Conservation (phyloP, 2,888 invertebrate genomes). For the Dexiosoma caninum region DNA sequence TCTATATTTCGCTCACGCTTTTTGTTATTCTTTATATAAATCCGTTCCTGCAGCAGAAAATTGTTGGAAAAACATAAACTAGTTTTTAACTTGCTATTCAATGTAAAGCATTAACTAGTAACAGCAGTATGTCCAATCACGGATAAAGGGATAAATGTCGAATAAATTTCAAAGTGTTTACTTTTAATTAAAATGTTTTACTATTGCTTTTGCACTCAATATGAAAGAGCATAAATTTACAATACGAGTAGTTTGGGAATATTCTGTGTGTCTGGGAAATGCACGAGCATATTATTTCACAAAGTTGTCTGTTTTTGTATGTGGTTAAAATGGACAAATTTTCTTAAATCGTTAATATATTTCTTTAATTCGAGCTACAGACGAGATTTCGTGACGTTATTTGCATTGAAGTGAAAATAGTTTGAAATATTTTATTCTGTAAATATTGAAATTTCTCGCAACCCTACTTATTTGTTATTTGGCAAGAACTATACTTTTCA, state of each 20-base stretch:
- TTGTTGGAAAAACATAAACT: slow-evolving; percentile 7
- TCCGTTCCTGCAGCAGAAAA: background rate
- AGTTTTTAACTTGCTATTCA: slow-evolving; percentile 17
- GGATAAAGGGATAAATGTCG: slow-evolving; percentile 63
- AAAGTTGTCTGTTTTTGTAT: background rate
- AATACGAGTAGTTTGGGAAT: background rate
- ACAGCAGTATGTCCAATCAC: slow-evolving; percentile 58
- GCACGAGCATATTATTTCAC: too few relatives aligned
- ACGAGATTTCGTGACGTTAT: too few relatives aligned
- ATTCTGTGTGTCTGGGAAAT: background rate
- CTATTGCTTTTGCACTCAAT: slow-evolving; percentile 38
- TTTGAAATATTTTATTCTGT: background rate
- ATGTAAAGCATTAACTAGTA: slow-evolving; percentile 29
- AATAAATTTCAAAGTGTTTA: slow-evolving; percentile 62
- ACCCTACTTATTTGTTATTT: too few relatives aligned
- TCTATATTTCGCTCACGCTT: slow-evolving; percentile 7
- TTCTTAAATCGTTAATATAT: too few relatives aligned
- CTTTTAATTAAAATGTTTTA: slow-evolving; percentile 62
- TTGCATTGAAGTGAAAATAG: too few relatives aligned
- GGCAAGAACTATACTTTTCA: background rate
- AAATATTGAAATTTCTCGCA: too few relatives aligned
- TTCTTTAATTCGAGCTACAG: background rate
- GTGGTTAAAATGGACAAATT: background rate
- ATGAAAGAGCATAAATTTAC: background rate
- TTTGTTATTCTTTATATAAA: slow-evolving; percentile 8